Evolutionary conservation across 2,888 invertebrate species (phyloP).

Genomic region (Nezara viridula): DNA sequence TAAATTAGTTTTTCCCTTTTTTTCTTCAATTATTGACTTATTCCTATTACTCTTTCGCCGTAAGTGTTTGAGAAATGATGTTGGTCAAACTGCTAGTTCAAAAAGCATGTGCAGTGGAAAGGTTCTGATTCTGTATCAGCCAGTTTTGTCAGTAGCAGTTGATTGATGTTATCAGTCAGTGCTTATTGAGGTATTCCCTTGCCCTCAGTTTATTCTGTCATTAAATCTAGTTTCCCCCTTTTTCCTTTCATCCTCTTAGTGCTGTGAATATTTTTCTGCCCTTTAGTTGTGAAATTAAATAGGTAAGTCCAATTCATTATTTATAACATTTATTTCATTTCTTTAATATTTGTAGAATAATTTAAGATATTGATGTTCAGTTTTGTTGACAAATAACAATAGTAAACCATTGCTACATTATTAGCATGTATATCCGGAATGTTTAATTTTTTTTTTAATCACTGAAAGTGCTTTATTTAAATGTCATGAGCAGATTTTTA

Average conservation of each 20-base stretch:
- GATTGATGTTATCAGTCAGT: not conserved
- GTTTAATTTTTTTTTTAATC: not conserved
- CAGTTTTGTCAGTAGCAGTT: conserved; percentile 31
- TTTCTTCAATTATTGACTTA: not conserved
- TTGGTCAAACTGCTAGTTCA: conserved; percentile 5
- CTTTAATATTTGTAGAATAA: conserved; percentile 29
- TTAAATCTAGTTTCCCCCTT: conserved; percentile 31
- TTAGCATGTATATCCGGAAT: conserved; percentile 13
- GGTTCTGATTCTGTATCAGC: not conserved
- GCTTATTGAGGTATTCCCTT: not conserved
- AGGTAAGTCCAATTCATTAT: conserved; percentile 16
- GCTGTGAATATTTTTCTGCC: conserved; percentile 44
- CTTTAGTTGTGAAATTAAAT: conserved; percentile 39
- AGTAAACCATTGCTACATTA: conserved; percentile 31
- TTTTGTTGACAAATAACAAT: not conserved
- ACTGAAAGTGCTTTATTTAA: conserved; percentile 9
- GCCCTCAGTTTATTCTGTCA: conserved; percentile 31
- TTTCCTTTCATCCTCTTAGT: conserved; percentile 45
- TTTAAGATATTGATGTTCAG: conserved; percentile 3
- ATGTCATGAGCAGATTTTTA: not conserved
- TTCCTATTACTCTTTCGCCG: not conserved
- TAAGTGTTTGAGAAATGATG: not conserved
- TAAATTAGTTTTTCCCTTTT: not conserved
- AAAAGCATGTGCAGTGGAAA: conserved; percentile 18
- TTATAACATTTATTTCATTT: not conserved